Evolutionary conservation across 1,140 invertebrate species (phyloP).

Genomic region (Mycetomoellerius zeteki): DNA sequence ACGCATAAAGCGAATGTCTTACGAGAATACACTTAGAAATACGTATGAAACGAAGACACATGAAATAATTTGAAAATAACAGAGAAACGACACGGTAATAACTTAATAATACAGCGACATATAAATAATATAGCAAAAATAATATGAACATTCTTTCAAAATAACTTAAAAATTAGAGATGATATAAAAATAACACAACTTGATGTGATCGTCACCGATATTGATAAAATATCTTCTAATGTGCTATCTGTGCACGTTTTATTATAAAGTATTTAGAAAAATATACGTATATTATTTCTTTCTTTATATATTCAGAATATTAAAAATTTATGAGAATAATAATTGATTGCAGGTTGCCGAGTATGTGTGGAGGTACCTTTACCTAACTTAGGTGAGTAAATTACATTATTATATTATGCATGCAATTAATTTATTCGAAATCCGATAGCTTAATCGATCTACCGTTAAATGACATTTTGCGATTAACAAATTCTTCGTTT

Average conservation of each 20-base stretch:
- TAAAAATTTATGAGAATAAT: slow-evolving; percentile 21
- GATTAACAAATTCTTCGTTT: slow-evolving; percentile 1
- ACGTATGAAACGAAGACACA: slow-evolving; percentile 18
- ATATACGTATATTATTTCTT: background rate
- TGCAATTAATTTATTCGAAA: slow-evolving; percentile 44
- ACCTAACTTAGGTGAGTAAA: slow-evolving; percentile 45
- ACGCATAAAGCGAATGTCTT: background rate
- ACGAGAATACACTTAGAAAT: slow-evolving; percentile 23
- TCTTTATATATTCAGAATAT: background rate
- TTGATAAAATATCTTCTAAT: background rate
- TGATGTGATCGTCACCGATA: background rate
- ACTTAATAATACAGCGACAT: background rate
- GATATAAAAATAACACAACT: slow-evolving; percentile 5
- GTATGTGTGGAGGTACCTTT: slow-evolving; percentile 24
- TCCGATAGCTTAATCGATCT: slow-evolving; percentile 34
- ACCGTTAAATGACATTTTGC: background rate
- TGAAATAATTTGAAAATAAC: slow-evolving; percentile 54
- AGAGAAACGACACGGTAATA: slow-evolving; percentile 49
- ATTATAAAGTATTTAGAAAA: background rate
- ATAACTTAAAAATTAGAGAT: slow-evolving; percentile 18
- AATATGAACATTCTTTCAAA: slow-evolving; percentile 26
- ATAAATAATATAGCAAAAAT: background rate
- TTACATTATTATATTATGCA: slow-evolving; percentile 29
- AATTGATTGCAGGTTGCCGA: slow-evolving; percentile 48
- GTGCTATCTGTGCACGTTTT: background rate